phyloP scores from a whole-genome alignment of 2,113 vertebrate species.

The Climacteris rufus region DNA sequence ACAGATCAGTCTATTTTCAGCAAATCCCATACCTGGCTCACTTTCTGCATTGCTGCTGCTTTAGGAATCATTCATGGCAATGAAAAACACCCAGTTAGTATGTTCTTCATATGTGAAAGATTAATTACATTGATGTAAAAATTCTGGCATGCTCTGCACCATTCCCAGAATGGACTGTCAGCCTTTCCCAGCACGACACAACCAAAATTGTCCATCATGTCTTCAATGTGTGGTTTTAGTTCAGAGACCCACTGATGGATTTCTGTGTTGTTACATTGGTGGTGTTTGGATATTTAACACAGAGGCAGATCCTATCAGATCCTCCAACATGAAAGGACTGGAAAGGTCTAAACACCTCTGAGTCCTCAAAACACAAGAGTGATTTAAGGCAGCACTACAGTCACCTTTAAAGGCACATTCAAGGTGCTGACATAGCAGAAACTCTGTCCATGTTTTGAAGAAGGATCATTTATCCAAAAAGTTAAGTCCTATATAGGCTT shows the following conservation, averaged over 20 bases:
- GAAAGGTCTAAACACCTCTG: not conserved
- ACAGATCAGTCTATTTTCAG: not conserved
- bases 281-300: not conserved
- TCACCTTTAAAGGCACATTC: not conserved
- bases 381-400: not conserved
- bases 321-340: not conserved
- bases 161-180: not conserved
- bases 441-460: not conserved
- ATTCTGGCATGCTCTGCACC: not conserved
- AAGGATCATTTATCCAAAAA: not conserved
- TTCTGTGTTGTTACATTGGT: accelerated
- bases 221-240: not conserved
- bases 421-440: not conserved
- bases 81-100: not conserved
- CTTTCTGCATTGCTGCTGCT: not conserved
- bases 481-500: not conserved
- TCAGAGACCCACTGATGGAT: not conserved
- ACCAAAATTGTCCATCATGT: not conserved
- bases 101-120: not conserved
- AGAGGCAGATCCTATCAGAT: not conserved
- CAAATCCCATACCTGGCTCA: not conserved
- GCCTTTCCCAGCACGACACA: not conserved
- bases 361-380: not conserved
- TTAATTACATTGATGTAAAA: not conserved
- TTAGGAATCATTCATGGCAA: not conserved